Conservation (phyloP, 2,113 vertebrate genomes). For the Campylorhamphus procurvoides region DNA sequence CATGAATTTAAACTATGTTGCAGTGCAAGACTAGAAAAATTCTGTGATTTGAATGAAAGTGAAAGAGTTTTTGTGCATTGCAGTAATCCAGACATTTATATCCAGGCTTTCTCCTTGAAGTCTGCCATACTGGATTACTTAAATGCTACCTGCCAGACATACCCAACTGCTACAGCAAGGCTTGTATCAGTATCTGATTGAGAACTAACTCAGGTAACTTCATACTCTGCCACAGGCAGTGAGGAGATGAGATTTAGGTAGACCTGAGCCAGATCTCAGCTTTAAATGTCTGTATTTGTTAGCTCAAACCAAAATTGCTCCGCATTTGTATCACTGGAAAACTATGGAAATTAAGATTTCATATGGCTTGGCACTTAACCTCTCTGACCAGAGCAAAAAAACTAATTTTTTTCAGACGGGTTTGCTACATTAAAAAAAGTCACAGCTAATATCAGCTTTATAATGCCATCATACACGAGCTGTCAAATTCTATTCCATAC, state of each 20-base stretch:
- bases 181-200: not conserved
- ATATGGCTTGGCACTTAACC: not conserved
- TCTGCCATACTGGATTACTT: fast-evolving
- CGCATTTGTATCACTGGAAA: not conserved
- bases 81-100: not conserved
- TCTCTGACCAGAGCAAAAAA: not conserved
- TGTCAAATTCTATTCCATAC: not conserved
- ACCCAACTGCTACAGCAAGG: not conserved
- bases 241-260: not conserved
- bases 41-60: not conserved
- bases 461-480: not conserved
- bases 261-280: not conserved
- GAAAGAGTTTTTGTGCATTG: not conserved
- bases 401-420: not conserved
- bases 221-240: not conserved
- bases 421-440: not conserved
- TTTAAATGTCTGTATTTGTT: not conserved
- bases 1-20: not conserved
- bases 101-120: not conserved
- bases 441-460: not conserved
- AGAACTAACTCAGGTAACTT: not conserved
- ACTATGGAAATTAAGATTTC: not conserved
- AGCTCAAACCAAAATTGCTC: not conserved
- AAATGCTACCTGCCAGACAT: not conserved
- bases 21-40: not conserved